Evolutionary conservation across 1,140 invertebrate species (phyloP).

Genomic region (Agrypnia vestita): DNA sequence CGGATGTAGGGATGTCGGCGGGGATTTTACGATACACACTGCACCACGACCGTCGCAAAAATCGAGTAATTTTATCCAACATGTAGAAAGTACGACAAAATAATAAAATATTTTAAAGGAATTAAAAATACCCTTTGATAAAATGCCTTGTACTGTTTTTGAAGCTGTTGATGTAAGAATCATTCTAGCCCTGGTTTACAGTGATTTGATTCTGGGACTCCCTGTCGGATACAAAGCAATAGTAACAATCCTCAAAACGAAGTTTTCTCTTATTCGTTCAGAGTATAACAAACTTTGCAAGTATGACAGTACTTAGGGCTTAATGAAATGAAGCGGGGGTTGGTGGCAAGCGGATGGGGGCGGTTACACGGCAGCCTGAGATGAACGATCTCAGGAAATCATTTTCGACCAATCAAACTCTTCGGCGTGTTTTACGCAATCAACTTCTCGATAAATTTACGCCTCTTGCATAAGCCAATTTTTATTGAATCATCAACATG

Average conservation of each 20-base stretch:
- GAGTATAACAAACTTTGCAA: constrained; percentile 32
- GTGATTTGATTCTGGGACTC: constrained; percentile 37
- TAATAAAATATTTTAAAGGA: not conserved
- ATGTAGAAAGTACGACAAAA: not conserved
- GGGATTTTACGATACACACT: constrained; percentile 10
- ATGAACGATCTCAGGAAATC: not conserved
- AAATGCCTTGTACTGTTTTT: not conserved
- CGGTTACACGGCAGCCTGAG: not conserved
- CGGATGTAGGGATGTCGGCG: not conserved
- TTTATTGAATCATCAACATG: too few relatives aligned
- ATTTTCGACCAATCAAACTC: too few relatives aligned
- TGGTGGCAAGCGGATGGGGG: constrained; percentile 14
- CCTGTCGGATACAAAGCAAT: constrained; percentile 48
- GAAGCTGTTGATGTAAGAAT: not conserved
- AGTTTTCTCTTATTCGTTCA: constrained; percentile 56
- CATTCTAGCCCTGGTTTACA: constrained; percentile 25
- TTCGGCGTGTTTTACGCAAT: too few relatives aligned
- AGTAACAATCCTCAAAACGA: constrained; percentile 45
- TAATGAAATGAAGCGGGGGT: constrained; percentile 37
- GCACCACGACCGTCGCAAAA: not conserved
- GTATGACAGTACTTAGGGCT: constrained; percentile 27
- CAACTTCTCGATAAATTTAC: too few relatives aligned
- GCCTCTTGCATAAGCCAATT: too few relatives aligned
- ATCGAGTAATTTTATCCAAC: not conserved
- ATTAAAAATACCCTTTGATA: not conserved